These are phyloP conservation scores for Cyclophora albipunctata DNA, from an alignment of 2,888 invertebrate genomes.

Conservation along the genomic window DNA sequence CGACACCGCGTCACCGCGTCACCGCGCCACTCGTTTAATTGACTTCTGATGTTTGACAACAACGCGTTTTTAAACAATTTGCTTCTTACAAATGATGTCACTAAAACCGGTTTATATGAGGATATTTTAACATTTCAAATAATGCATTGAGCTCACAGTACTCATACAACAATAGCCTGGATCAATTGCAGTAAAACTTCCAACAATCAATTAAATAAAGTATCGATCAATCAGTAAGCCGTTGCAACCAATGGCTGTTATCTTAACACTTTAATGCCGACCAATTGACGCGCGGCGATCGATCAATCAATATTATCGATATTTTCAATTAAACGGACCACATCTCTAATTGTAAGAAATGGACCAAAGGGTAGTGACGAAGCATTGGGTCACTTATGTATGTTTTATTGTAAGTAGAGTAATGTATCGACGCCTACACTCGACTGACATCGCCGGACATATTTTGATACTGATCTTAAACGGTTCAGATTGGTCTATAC, in stretches of 20 bases:
- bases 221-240: slow-evolving; percentile 2
- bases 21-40: slow-evolving; percentile 20
- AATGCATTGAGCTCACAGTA: too few relatives aligned
- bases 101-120: too few relatives aligned
- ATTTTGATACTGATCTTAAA: too few relatives aligned
- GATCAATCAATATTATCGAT: slow-evolving; percentile 72
- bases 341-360: slow-evolving; percentile 43
- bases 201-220: too few relatives aligned
- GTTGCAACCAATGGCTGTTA: slow-evolving; percentile 8
- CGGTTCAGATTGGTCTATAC: too few relatives aligned
- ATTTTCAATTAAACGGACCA: slow-evolving; percentile 48
- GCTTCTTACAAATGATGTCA: too few relatives aligned
- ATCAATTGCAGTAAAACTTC: too few relatives aligned
- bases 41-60: slow-evolving; percentile 23
- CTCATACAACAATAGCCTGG: too few relatives aligned
- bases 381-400: slow-evolving; percentile 14
- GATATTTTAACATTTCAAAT: too few relatives aligned
- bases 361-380: slow-evolving; percentile 19
- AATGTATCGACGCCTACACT: slow-evolving; percentile 4
- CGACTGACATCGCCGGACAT: background rate
- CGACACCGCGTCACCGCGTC: slow-evolving; percentile 27
- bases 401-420: slow-evolving; percentile 5
- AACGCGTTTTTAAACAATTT: too few relatives aligned
- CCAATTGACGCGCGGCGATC: slow-evolving; percentile 37
- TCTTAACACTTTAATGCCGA: slow-evolving; percentile 11